Base-by-base conservation (phyloP, 2,888 invertebrate genomes). In the Cosmia trapezina region DNA sequence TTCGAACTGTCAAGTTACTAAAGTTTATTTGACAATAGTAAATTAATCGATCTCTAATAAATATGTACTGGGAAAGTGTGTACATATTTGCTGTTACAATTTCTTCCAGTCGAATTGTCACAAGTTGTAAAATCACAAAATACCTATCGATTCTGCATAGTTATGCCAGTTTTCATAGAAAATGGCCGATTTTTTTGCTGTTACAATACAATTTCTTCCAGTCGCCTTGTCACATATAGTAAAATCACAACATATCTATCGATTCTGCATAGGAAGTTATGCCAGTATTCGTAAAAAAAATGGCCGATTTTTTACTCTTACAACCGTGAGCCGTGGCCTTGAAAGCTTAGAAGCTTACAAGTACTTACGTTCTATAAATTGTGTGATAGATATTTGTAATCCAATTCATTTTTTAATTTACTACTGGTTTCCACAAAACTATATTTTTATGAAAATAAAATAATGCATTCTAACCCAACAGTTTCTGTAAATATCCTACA, bases 271-370 rank as follows among this genome's bases (percentile, higher is more conserved):
- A 62, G 33, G n/a, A n/a, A n/a, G n/a, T 41, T 74, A 33, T 6
- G 22, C 9, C 22, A 37, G 49, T 49, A 54, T 37, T 19, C 19
- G 81, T 53, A 81, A 67, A 81, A 67, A 81, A 66, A 76, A 61
- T n/a, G 0, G 14, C 14, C 33, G 47, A 56, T 59, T 66, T 81
- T 81, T 64, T 60, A 61, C 45, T 53, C 61, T n/a, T 62, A 67
- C 14, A 49, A 12, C n/a, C 54, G 12, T 54, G 83, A 49, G 11
- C n/a, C 54, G 12, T 54, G 83, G 43, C 79, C 79, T 80, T 80
- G 79, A 61, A 64, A 68, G 67, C 73, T 83, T 62, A 53, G 49
- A 65, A 79, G 63, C 79, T 83, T 63, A 51, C 22, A 28, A 45
- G 33, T 74, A 53, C 9, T 9, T 54, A 7, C 61, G 43, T 47